Conservation (phyloP, 2,113 vertebrate species). For the Tragelaphus strepsiceros region DNA sequence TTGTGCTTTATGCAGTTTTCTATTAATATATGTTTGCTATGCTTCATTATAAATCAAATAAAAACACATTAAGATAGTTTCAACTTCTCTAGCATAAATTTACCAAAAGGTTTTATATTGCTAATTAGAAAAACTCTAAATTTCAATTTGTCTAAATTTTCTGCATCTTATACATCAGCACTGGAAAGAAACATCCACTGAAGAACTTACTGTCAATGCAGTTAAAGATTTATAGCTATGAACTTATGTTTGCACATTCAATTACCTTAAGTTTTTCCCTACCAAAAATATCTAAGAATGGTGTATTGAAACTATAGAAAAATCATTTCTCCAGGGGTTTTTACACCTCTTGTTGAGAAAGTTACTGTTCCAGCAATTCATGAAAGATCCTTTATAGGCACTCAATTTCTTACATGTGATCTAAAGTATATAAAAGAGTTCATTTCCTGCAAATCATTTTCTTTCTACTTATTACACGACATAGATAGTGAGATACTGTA, state of each 20-base stretch:
- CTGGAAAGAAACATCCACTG: not conserved
- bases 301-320: not conserved
- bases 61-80: not conserved
- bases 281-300: not conserved
- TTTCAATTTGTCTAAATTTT: not conserved
- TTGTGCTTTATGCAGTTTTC: not conserved
- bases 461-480: not conserved
- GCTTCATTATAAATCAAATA: not conserved
- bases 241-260: not conserved
- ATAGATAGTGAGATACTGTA: not conserved
- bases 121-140: not conserved
- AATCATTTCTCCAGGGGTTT: not conserved
- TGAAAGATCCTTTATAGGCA: not conserved
- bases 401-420: not conserved
- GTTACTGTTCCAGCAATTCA: not conserved
- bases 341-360: not conserved
- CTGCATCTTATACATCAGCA: not conserved
- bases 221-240: not conserved
- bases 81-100: not conserved
- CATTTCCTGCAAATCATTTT: not conserved
- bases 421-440: not conserved
- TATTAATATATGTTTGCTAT: not conserved
- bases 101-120: not conserved
- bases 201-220: not conserved
- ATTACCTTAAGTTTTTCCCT: not conserved